Conservation (phyloP, 2,113 vertebrate species). For the Peucedramus taeniatus region DNA sequence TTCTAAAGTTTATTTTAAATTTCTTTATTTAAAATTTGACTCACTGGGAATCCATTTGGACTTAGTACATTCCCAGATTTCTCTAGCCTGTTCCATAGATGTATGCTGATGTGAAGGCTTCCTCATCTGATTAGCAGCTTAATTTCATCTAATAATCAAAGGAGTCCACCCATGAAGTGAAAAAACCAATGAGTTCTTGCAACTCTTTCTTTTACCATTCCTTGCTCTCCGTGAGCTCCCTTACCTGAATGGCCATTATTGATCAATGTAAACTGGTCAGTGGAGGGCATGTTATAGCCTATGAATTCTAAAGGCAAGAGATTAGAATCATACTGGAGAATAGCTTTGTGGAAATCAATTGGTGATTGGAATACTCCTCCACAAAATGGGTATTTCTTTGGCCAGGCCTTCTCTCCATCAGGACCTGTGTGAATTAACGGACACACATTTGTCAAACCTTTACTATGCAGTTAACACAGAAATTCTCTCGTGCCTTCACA, state of each 20-base stretch:
- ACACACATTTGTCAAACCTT: background rate
- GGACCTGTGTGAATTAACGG: slow-evolving; percentile 71
- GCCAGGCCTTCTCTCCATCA: slow-evolving; percentile 83
- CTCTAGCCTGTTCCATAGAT: background rate
- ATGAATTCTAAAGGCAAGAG: slow-evolving; percentile 81
- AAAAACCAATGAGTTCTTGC: background rate
- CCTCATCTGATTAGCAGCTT: background rate
- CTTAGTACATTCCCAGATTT: background rate
- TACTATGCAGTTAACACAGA: background rate
- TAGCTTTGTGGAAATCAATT: slow-evolving; percentile 83
- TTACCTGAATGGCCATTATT: slow-evolving; percentile 94
- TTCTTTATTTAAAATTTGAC: background rate
- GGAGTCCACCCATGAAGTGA: background rate
- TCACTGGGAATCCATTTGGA: background rate
- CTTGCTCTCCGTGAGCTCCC: background rate
- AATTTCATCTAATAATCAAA: background rate
- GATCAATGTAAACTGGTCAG: slow-evolving; percentile 79
- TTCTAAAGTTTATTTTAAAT: background rate
- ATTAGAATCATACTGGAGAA: slow-evolving; percentile 83
- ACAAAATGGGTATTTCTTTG: slow-evolving; percentile 82
- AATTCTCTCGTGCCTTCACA: background rate
- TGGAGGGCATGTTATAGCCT: slow-evolving; percentile 80
- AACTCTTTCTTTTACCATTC: background rate
- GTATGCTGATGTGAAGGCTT: background rate
- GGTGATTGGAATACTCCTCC: slow-evolving; percentile 89